Evolutionary conservation across 2,113 vertebrate species (phyloP).

Genomic region (Lophochroa leadbeateri): DNA sequence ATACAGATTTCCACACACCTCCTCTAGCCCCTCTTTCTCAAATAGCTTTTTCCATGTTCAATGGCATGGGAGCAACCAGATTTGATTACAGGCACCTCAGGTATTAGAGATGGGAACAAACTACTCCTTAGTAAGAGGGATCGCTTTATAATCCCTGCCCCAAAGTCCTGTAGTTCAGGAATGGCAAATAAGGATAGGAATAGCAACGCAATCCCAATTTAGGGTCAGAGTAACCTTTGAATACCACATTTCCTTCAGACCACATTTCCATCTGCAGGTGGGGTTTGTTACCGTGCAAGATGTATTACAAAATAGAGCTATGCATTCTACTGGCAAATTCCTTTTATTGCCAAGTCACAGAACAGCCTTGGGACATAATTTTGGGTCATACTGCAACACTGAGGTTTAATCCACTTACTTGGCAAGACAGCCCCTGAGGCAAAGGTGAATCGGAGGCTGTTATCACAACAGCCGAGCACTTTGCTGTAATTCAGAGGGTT

Average conservation of each 20-base stretch:
- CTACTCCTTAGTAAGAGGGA: too few species aligned
- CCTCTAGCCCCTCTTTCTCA: neutral
- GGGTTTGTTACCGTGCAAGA: too few species aligned
- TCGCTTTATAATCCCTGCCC: too few species aligned
- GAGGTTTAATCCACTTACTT: neutral
- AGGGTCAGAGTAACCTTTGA: neutral
- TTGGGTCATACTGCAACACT: neutral
- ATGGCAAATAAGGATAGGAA: too few species aligned
- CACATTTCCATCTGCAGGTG: too few species aligned
- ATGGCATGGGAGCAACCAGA: too few species aligned
- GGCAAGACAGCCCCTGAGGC: neutral
- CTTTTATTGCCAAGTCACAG: too few species aligned
- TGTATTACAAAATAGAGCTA: too few species aligned
- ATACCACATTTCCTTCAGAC: too few species aligned
- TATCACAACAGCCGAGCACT: neutral
- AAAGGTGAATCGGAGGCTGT: neutral
- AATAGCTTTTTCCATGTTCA: accelerated
- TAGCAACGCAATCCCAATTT: too few species aligned
- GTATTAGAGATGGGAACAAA: neutral
- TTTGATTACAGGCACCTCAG: neutral
- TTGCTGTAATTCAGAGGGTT: neutral
- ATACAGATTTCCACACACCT: neutral
- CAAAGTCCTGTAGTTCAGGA: too few species aligned
- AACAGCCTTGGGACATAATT: neutral
- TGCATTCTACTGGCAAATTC: too few species aligned